phyloP scores from a whole-genome alignment of 2,113 vertebrate genomes.

The Carollia perspicillata region DNA sequence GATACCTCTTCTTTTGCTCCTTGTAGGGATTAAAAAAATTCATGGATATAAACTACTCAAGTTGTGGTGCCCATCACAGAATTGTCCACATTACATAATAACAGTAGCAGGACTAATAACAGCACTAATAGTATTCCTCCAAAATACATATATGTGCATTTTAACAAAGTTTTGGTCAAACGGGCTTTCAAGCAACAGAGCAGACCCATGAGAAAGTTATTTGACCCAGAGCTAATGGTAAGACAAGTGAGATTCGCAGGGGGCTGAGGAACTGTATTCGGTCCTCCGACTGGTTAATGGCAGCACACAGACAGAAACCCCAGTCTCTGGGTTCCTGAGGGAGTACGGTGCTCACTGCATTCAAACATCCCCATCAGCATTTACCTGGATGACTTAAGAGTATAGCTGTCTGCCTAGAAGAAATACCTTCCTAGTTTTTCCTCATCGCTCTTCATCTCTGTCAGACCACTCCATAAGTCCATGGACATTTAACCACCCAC shows the following conservation, averaged over 20 bases:
- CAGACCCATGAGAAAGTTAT: background rate
- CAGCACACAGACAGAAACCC: background rate
- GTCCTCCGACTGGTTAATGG: background rate
- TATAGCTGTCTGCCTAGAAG: background rate
- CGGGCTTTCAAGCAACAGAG: background rate
- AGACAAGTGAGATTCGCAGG: background rate
- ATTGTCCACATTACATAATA: background rate
- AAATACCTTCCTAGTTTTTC: background rate
- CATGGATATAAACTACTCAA: background rate
- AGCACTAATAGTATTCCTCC: background rate
- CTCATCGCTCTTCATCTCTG: background rate
- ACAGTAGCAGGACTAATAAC: background rate
- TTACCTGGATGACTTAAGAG: background rate
- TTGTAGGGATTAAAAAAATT: background rate
- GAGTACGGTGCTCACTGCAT: background rate
- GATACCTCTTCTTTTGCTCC: background rate
- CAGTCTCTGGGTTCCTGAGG: background rate
- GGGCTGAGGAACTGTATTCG: background rate
- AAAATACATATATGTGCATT: background rate
- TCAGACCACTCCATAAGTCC: background rate
- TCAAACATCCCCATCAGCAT: background rate
- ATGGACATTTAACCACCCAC: background rate
- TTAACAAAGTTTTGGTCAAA: slow-evolving; percentile 31
- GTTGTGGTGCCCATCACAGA: background rate
- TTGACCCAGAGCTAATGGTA: background rate